These are phyloP conservation scores for Dorcus parallelipipedus DNA, from an alignment of 2,888 invertebrate genomes.

Conservation along the genomic window DNA sequence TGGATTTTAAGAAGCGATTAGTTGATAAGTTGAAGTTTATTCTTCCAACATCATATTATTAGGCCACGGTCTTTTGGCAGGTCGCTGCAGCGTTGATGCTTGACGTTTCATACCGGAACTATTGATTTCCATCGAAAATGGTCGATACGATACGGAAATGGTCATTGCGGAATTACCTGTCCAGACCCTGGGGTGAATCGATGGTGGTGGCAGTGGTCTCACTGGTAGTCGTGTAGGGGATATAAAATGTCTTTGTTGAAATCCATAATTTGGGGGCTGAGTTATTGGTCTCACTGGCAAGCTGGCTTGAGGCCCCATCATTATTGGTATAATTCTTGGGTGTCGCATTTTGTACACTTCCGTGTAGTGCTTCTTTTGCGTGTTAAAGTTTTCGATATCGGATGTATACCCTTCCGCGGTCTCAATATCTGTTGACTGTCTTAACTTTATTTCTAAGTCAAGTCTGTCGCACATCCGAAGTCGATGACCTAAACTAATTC, in stretches of 20 bases:
- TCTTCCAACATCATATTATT: too few species aligned
- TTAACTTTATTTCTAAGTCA: background rate
- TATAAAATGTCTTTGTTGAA: background rate
- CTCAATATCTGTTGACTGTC: background rate
- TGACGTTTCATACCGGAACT: background rate
- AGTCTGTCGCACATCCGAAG: too few species aligned
- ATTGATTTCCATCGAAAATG: conserved; percentile 4
- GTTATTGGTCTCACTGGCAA: background rate
- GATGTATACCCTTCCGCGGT: background rate
- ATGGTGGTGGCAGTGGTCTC: background rate
- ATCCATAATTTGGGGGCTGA: background rate
- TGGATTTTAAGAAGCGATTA: too few species aligned
- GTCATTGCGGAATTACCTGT: background rate
- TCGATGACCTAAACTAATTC: too few species aligned
- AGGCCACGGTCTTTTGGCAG: background rate
- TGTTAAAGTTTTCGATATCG: background rate
- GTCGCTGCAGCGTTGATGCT: background rate
- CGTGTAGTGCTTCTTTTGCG: background rate
- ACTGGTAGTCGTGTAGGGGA: background rate
- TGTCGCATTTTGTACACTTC: background rate
- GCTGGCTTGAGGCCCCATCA: background rate
- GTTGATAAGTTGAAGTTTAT: too few species aligned
- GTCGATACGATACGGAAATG: too few species aligned
- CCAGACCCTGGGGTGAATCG: background rate
- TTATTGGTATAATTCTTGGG: background rate